These are phyloP conservation scores for Calypte anna DNA, from an alignment of 2,113 vertebrate species.

Conservation along the genomic window DNA sequence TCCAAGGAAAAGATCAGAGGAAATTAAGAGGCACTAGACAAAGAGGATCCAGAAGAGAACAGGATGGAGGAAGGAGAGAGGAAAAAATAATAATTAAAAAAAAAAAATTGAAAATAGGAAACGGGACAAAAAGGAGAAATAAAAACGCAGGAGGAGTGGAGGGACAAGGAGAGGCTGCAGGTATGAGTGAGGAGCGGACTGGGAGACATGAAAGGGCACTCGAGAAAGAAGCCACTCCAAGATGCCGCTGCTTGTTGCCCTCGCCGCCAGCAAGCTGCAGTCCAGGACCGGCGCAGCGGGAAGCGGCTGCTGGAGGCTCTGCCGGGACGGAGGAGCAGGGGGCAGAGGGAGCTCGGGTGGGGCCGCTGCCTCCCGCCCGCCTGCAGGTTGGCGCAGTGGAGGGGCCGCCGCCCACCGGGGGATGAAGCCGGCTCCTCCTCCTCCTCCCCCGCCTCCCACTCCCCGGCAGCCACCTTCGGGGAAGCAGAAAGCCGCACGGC, in stretches of 20 bases:
- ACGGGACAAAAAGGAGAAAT: neutral
- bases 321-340: neutral
- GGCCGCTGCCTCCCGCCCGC: conserved; percentile 23
- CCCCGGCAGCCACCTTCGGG: neutral
- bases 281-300: neutral
- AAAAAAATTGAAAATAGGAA: neutral
- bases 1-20: conserved; percentile 13
- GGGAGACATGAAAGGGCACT: neutral
- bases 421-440: conserved; percentile 5
- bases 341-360: conserved; percentile 20
- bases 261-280: conserved; percentile 19
- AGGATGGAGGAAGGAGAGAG: neutral
- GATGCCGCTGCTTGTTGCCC: conserved; percentile 24
- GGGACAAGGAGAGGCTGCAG: neutral
- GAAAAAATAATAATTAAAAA: neutral
- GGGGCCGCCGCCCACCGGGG: conserved; percentile 42
- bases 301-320: neutral
- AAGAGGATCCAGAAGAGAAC: neutral
- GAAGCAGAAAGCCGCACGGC: neutral
- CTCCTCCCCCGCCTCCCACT: neutral
- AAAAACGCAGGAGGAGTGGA: neutral
- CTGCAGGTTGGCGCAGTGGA: conserved; percentile 77
- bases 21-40: neutral
- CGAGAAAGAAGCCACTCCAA: neutral
- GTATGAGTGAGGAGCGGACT: neutral